Evolutionary conservation across 2,888 invertebrate species (phyloP).

Genomic region (Melitaea athalia): DNA sequence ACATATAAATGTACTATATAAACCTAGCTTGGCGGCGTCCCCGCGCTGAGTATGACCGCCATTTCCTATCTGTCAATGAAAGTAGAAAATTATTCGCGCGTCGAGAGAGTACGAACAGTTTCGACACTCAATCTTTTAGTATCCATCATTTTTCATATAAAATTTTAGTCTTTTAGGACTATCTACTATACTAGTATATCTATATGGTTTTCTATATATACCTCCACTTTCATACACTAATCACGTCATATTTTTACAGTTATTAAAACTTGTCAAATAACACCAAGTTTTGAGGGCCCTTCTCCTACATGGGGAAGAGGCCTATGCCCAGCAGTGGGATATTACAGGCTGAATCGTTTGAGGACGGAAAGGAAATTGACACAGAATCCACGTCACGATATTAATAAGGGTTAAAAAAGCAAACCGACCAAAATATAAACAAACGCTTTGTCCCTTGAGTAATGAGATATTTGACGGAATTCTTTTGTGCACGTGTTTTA

Average conservation of each 20-base stretch:
- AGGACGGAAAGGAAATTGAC: background rate
- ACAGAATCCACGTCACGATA: background rate
- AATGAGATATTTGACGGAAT: slow-evolving; percentile 2
- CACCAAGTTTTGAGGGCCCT: too few relatives aligned
- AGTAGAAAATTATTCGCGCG: slow-evolving; percentile 17
- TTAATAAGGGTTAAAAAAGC: slow-evolving; percentile 16
- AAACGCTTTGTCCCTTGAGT: background rate
- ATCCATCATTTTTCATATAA: background rate
- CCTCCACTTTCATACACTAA: too few relatives aligned
- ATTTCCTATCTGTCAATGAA: slow-evolving; percentile 20
- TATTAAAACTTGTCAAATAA: too few relatives aligned
- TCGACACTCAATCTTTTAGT: background rate
- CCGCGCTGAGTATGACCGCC: slow-evolving; percentile 25
- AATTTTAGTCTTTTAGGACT: background rate
- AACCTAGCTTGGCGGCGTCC: background rate
- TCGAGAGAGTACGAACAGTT: background rate
- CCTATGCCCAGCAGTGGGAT: too few relatives aligned
- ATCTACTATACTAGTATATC: too few relatives aligned
- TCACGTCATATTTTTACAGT: too few relatives aligned
- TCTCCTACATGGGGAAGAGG: too few relatives aligned
- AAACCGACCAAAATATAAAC: slow-evolving; percentile 18
- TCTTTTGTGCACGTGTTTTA: slow-evolving; percentile 2
- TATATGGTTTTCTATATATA: too few relatives aligned
- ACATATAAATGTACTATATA: background rate
- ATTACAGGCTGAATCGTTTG: too few relatives aligned